These are phyloP conservation scores for Monodelphis domestica DNA, from an alignment of 2,797 vertebrate species.

Conservation along the genomic window DNA sequence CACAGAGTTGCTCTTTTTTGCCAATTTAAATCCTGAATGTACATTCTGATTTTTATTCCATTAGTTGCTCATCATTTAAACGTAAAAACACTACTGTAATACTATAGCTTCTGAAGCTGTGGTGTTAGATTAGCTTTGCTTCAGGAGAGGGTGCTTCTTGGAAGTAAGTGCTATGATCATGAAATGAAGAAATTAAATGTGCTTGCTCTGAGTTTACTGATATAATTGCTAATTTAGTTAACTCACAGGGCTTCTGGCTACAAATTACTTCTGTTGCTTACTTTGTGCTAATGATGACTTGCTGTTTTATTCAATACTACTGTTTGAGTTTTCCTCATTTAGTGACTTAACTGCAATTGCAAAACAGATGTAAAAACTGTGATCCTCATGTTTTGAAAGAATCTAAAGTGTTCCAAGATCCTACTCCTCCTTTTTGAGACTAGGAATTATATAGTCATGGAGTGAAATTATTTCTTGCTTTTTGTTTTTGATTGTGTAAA, in stretches of 20 bases:
- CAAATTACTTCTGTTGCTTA: neutral
- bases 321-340: neutral
- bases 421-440: neutral
- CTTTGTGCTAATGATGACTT: constrained; percentile 3
- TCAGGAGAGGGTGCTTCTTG: neutral
- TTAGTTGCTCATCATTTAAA: neutral
- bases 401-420: neutral
- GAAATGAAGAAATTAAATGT: neutral
- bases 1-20: too few species aligned
- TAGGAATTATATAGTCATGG: neutral
- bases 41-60: neutral
- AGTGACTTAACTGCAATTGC: neutral
- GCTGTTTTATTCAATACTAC: constrained; percentile 33
- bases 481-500: neutral
- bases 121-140: neutral
- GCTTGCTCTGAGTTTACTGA: neutral
- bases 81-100: neutral
- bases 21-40: neutral
- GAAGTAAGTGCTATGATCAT: neutral
- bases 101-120: neutral
- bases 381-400: constrained; percentile 18
- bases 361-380: neutral
- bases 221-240: neutral
- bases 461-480: neutral
- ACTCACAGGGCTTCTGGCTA: neutral